Percentiles rank a stretch among this genome's conserved stretches.
These are phyloP conservation scores for Etheostoma cragini DNA, from an alignment of 2,113 vertebrate species.

Conservation along the genomic window DNA sequence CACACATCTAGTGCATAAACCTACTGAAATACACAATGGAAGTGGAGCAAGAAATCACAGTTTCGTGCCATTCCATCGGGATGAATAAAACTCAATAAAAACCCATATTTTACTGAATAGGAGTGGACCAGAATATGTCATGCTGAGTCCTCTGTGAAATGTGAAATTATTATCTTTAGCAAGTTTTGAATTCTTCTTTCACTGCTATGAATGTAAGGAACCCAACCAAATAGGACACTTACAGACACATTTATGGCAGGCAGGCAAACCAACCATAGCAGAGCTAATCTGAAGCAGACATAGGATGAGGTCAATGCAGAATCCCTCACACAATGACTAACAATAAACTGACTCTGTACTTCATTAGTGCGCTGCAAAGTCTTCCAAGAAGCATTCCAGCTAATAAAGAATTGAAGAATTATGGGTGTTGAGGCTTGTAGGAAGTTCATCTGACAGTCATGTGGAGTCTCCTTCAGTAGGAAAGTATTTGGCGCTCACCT, in stretches of 20 bases:
- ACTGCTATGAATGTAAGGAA: slow-evolving; percentile 2
- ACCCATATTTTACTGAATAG: slow-evolving; percentile 22
- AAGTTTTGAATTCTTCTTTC: slow-evolving; percentile 17
- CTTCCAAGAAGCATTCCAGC: slow-evolving; percentile 59
- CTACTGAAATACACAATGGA: slow-evolving; percentile 26
- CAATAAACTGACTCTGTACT: slow-evolving; percentile 51
- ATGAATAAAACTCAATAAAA: slow-evolving; percentile 22
- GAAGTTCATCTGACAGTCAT: slow-evolving; percentile 61
- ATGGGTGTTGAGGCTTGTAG: slow-evolving; percentile 49
- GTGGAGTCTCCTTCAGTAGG: slow-evolving; percentile 27
- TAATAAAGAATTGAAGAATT: slow-evolving; percentile 66
- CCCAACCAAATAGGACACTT: slow-evolving; percentile 19
- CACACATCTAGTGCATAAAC: neutral
- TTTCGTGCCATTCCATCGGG: neutral
- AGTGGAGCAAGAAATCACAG: neutral
- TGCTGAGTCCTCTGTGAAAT: slow-evolving; percentile 11
- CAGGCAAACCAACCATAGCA: slow-evolving; percentile 32
- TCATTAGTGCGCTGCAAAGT: slow-evolving; percentile 57
- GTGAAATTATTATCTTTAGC: slow-evolving; percentile 38
- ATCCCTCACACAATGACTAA: slow-evolving; percentile 46
- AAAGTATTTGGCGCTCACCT: slow-evolving; percentile 43
- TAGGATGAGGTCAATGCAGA: neutral
- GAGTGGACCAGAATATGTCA: slow-evolving; percentile 25
- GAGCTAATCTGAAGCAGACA: slow-evolving; percentile 45
- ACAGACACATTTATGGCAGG: slow-evolving; percentile 16